These are phyloP conservation scores for Indicator indicator DNA, from an alignment of 2,113 vertebrate genomes.

Conservation along the genomic window DNA sequence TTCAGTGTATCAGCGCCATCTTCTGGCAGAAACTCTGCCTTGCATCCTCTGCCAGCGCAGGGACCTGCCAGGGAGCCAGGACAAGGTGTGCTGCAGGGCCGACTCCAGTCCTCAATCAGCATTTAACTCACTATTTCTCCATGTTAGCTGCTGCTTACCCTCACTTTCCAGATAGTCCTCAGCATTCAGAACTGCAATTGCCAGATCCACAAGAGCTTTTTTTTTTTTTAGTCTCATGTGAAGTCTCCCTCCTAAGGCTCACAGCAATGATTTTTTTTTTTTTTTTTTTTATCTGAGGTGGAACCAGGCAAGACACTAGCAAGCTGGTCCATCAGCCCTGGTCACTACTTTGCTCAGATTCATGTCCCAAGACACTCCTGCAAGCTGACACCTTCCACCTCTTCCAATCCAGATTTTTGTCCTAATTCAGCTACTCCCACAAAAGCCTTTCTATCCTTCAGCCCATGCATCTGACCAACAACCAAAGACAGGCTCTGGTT, in stretches of 20 bases:
- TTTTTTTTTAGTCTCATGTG: not conserved
- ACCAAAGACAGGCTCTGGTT: not conserved
- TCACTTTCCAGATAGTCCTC: not conserved
- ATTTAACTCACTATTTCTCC: fast-evolving
- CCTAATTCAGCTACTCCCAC: not conserved
- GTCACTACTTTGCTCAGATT: not conserved
- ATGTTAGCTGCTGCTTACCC: not conserved
- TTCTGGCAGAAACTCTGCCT: not conserved
- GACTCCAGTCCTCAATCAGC: fast-evolving
- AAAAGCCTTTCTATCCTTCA: not conserved
- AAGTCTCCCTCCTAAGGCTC: fast-evolving
- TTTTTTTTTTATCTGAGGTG: not conserved
- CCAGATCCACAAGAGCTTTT: not conserved
- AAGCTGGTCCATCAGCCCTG: not conserved
- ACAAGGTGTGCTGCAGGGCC: fast-evolving
- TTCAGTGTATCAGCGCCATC: conserved; percentile 36
- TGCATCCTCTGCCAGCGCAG: not conserved
- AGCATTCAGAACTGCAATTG: not conserved
- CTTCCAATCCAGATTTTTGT: not conserved
- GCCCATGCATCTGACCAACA: not conserved
- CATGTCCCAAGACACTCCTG: not conserved
- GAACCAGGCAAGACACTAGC: not conserved
- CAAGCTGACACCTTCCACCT: not conserved
- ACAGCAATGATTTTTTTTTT: not conserved
- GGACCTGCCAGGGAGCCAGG: not conserved